A percentile compares a stretch with the other conserved stretches of the same genome.
Conservation (phyloP, 2,797 vertebrate species). For the Peromyscus attwateri region DNA sequence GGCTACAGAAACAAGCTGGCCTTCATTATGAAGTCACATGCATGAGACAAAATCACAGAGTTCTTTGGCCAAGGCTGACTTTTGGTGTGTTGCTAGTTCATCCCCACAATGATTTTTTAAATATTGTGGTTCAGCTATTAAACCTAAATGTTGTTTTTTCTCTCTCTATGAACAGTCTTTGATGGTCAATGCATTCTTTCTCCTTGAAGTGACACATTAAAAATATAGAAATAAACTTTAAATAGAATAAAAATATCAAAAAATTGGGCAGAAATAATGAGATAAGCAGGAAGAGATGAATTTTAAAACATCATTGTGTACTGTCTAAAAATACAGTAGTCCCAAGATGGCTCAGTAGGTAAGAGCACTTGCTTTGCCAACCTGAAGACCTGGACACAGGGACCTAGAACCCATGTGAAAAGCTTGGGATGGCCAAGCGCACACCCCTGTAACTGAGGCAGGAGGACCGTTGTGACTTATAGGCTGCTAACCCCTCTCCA, state of each 20-base stretch:
- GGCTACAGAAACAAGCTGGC: neutral
- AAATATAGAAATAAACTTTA: neutral
- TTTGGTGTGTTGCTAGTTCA: neutral
- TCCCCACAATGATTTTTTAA: neutral
- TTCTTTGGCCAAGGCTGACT: neutral
- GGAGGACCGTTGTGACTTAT: neutral
- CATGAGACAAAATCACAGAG: neutral
- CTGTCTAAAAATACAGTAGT: neutral
- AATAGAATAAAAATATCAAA: neutral
- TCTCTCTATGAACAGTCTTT: neutral
- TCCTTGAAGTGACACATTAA: neutral
- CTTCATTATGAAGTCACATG: neutral
- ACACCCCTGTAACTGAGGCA: neutral
- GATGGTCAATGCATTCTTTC: neutral
- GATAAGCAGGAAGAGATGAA: constrained; percentile 22
- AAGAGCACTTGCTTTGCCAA: neutral
- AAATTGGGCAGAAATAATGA: neutral
- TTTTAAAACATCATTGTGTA: neutral
- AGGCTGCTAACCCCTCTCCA: too few species aligned
- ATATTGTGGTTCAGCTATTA: neutral
- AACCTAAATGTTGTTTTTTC: neutral
- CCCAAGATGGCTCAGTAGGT: neutral
- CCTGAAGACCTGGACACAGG: neutral
- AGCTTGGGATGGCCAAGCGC: neutral
- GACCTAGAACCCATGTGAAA: neutral